Percentiles rank a stretch among this genome's conserved stretches.
phyloP scores from a whole-genome alignment of 2,888 invertebrate genomes.

The Coenonympha arcania region DNA sequence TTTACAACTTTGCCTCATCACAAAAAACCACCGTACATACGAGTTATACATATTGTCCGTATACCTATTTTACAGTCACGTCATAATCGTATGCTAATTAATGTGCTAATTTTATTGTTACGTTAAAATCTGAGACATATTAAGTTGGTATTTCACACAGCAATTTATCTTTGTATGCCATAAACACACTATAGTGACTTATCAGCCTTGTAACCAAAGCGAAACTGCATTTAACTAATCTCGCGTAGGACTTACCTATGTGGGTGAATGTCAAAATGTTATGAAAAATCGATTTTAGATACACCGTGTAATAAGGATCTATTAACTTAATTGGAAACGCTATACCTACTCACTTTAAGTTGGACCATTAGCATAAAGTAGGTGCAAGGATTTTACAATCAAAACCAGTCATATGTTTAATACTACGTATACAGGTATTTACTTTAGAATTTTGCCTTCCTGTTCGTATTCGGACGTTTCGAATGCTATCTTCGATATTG shows the following conservation, averaged over 20 bases:
- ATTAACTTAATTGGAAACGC: neutral
- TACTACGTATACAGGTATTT: no score
- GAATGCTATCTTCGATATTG: no score
- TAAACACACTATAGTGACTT: slow-evolving; percentile 2
- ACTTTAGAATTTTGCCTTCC: no score
- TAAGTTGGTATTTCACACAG: neutral
- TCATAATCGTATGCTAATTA: neutral
- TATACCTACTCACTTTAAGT: no score
- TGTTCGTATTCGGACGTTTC: no score
- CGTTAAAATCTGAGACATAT: neutral
- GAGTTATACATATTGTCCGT: no score
- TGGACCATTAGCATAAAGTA: no score
- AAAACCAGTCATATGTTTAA: no score
- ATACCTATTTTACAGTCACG: neutral
- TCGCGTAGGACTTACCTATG: neutral
- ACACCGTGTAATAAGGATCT: neutral
- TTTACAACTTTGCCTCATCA: no score
- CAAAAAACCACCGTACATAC: no score
- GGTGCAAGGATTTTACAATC: no score
- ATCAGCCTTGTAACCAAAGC: slow-evolving; percentile 10
- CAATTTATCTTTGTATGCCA: neutral
- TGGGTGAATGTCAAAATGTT: slow-evolving; percentile 15
- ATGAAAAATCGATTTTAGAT: neutral
- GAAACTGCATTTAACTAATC: slow-evolving; percentile 4
- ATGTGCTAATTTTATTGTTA: neutral